Base-by-base conservation (phyloP, 2,888 invertebrate species). In the Stenodera caucasica region DNA sequence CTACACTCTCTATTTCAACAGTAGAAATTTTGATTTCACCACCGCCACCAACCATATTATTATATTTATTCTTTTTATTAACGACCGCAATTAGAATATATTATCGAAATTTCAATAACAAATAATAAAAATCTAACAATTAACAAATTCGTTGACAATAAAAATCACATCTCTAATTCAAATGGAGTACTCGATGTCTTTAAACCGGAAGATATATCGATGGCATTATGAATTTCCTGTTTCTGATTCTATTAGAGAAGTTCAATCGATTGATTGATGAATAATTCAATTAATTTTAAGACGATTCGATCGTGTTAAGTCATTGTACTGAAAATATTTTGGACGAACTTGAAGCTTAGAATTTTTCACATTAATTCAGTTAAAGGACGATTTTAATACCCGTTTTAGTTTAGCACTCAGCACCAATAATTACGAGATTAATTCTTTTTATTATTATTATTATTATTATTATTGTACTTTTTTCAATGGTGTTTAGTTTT, bases 1-100 rank as follows among this genome's bases (percentile, higher is more conserved):
- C 92, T 72, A 90, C 89, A 69, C 90, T 86, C 82, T 93, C 93
- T 76, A 92, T 86, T 82, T 93, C 92, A 74, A 94, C 94, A 62
- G 93, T 93, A 72, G 93, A 90, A 81, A 93, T 92, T 85, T 92
- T 93, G 82, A 92, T 90, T 83, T 93, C 92, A 78, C 85, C 85
- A 78, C 88, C 85, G 78, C 88, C 88, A 80, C 86, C 88, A 72
- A 85, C 85, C 86, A 87, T 86, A 72, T 72, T 1, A 11, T 0
- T 15, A 62, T 61, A 65, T 50, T 62, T 60, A 52, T 56, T 37
- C 1, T 8, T 37, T 8, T 37, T 12, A 3, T 21, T 6, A 5
- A 26, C 23, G 11, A 45, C 21, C 12, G n/a, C 12, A 62, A 64
- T 61, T 60, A 55, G 51, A 53, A 45, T 55, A 55, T 65, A 63